These are phyloP conservation scores for Pelecanus crispus DNA, from an alignment of 2,113 vertebrate genomes.

Conservation along the genomic window DNA sequence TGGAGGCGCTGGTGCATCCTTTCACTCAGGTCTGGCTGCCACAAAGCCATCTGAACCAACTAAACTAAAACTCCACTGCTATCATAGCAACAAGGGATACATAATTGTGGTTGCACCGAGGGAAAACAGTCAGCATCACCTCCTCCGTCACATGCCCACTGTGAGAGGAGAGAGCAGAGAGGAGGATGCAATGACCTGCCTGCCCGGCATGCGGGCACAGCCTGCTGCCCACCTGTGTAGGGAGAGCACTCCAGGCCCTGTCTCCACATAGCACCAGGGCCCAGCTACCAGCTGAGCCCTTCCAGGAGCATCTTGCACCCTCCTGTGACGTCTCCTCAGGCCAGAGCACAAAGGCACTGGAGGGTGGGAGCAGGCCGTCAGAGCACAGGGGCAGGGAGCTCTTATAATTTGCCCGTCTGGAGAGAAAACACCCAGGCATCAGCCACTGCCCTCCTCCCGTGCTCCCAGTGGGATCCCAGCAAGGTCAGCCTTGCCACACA, in stretches of 20 bases:
- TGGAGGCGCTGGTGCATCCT: neutral
- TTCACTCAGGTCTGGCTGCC: neutral
- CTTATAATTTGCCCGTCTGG: neutral
- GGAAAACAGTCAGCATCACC: neutral
- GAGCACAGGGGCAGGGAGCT: neutral
- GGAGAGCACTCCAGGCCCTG: neutral
- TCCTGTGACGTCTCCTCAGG: neutral
- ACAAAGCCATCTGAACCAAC: neutral
- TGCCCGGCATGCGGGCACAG: neutral
- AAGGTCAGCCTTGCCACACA: neutral
- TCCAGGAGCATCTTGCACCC: neutral
- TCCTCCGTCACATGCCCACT: neutral
- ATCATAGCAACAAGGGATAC: neutral
- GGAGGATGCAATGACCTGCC: neutral
- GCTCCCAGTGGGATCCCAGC: neutral
- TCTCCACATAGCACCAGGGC: neutral
- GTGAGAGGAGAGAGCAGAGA: too few relatives aligned
- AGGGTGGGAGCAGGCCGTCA: neutral
- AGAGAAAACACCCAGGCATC: neutral
- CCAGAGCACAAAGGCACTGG: neutral
- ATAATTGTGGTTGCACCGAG: accelerated
- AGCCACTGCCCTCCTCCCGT: neutral
- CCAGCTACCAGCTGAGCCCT: neutral
- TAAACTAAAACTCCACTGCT: neutral
- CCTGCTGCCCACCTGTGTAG: neutral